Evolutionary conservation across 2,888 invertebrate species (phyloP).

Genomic region (Archaeoteleia sp.): DNA sequence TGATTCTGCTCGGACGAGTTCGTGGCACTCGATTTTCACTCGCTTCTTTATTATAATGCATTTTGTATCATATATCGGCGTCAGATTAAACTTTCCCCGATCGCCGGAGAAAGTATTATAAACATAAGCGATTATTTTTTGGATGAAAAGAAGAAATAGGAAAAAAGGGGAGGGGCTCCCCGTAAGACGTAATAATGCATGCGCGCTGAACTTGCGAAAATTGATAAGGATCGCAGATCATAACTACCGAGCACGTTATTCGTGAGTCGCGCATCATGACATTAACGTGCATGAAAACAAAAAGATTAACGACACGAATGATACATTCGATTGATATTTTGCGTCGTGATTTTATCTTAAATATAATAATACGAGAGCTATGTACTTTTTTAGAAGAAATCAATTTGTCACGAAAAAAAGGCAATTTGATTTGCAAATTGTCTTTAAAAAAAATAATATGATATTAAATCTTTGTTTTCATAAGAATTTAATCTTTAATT

Average conservation of each 20-base stretch:
- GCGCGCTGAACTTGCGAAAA: constrained; percentile 29
- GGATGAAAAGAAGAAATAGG: constrained; percentile 13
- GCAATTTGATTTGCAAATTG: too few species aligned
- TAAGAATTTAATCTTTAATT: not conserved
- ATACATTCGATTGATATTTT: too few species aligned
- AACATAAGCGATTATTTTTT: constrained; percentile 50
- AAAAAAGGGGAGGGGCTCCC: constrained; percentile 3
- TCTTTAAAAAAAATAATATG: too few species aligned
- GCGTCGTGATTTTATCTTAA: too few species aligned
- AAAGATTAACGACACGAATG: too few species aligned
- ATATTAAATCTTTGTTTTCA: not conserved
- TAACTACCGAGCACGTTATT: constrained; percentile 19
- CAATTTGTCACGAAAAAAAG: too few species aligned
- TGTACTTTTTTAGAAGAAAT: too few species aligned
- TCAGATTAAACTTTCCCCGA: constrained; percentile 55
- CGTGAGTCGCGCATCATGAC: too few species aligned
- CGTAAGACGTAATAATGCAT: constrained; percentile 29
- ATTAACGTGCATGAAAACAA: too few species aligned
- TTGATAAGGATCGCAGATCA: constrained; percentile 39
- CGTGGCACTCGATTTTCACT: constrained; percentile 55
- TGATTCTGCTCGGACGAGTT: constrained; percentile 51
- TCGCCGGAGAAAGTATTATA: constrained; percentile 53
- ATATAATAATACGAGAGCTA: too few species aligned
- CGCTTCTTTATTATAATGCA: constrained; percentile 55
- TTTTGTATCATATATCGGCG: constrained; percentile 53